Conservation (phyloP, 2,888 invertebrate species). For the Endomychus coccineus region DNA sequence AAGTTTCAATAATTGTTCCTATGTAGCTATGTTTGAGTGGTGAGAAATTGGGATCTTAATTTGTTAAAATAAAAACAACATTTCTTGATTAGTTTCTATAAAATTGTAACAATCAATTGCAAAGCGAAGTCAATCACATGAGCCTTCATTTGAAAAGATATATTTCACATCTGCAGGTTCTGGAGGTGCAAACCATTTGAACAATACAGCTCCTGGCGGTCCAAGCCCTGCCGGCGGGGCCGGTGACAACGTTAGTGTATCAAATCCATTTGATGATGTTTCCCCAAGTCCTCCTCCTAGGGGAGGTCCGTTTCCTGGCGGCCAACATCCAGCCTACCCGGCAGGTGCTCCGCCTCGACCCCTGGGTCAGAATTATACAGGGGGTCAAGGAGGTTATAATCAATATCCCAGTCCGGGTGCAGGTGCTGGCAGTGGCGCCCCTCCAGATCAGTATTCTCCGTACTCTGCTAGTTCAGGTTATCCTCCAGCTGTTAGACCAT, state of each 20-base stretch:
- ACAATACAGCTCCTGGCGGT: constrained; percentile 40
- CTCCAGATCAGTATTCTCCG: constrained; percentile 53
- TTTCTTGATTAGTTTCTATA: too few species aligned
- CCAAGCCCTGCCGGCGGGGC: constrained; percentile 44
- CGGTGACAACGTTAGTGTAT: constrained; percentile 74
- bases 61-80: too few species aligned
- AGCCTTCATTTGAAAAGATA: too few species aligned
- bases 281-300: constrained; percentile 47
- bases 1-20: too few species aligned
- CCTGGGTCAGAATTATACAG: constrained; percentile 44
- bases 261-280: constrained; percentile 79
- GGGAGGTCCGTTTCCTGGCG: constrained; percentile 40
- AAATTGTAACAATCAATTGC: too few species aligned
- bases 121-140: too few species aligned
- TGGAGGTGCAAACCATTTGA: constrained; percentile 42
- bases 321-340: constrained; percentile 44
- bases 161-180: too few species aligned
- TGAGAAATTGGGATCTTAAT: too few species aligned
- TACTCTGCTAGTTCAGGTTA: constrained; percentile 46
- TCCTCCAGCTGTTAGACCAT: constrained; percentile 65
- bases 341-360: constrained; percentile 41
- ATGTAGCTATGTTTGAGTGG: too few species aligned
- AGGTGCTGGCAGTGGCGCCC: constrained; percentile 32
- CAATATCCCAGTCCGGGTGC: constrained; percentile 60
- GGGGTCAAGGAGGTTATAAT: constrained; percentile 49